Evolutionary conservation across 2,888 invertebrate genomes (phyloP), one percentile per base, ranked within the genome.

Genomic region (Dicycla oo): DNA sequence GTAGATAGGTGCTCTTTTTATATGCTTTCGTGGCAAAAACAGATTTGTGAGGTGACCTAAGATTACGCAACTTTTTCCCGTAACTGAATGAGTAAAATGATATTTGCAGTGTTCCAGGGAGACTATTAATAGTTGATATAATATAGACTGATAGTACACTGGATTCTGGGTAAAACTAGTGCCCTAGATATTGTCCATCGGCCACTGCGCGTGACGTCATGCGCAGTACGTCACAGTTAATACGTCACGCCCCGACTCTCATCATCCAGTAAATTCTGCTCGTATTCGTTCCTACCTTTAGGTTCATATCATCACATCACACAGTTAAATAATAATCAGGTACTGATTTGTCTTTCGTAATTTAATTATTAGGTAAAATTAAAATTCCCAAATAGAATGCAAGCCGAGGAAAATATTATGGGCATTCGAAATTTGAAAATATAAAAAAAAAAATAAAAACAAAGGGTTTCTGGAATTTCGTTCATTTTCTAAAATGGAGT

Each of bases 161-260:
- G 23, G 13, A 54, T 76, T 72, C 68, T 71, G 43, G 56, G 65
- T 68, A 82, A 73, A 65, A 67, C 61, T 64, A 60, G 26, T 64
- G 77, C 58, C 61, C 83, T 60, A 77, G 85, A 79, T 69, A 72
- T 78, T 70, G 79, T 53, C 45, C 40, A 69, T 66, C 63, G 62
- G 57, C 67, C 56, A 78, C 40, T 84, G 85, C 86, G 84, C 84
- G 85, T 89, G 89, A 91, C 91, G 91, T 91, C 91, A 90, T 91
- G 88, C 92, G 89, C 90, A 88, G 88, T 86, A 87, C 90, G 90
- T 91, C 91, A 91, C 84, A 69, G 67, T 63, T 58, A 73, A 89
- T 89, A 91, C n/a, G n/a, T n/a, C n/a, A n/a, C n/a, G 45, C 45
- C 73, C 76, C 45, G 56, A 34, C 15, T 78, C 60, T 34, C 68